phyloP scores from a whole-genome alignment of 30 jellyfish, hydroid and myxozoan species.

The Rhopilema esculentum region DNA sequence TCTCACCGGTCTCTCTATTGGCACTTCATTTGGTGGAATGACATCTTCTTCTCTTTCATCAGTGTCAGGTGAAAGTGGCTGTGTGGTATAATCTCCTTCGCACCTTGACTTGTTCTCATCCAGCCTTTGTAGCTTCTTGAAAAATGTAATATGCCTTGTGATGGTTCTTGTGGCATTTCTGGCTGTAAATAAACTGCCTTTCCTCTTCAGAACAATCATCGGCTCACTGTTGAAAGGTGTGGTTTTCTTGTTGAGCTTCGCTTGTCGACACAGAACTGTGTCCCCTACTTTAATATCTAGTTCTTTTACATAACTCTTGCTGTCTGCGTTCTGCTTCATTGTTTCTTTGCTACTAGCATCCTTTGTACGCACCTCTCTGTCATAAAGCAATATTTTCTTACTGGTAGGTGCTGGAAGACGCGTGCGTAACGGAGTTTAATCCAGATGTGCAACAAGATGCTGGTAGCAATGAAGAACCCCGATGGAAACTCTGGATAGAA shows the following conservation, averaged over 20 bases:
- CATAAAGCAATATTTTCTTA: constrained; percentile 15
- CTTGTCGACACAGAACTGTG: constrained; percentile 21
- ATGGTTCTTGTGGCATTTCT: constrained; percentile 35
- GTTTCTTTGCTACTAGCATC: constrained; percentile 22
- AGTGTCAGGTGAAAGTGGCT: constrained; percentile 29
- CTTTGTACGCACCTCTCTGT: constrained; percentile 18
- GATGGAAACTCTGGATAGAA: no score
- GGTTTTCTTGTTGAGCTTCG: constrained; percentile 25
- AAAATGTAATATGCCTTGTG: constrained; percentile 21
- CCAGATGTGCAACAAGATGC: no score
- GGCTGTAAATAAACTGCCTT: constrained; percentile 18
- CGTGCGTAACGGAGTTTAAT: no score
- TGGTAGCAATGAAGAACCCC: no score
- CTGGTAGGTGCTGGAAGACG: constrained; percentile 19
- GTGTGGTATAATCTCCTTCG: constrained; percentile 14
- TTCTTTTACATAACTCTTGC: constrained; percentile 13
- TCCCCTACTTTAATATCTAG: constrained; percentile 26
- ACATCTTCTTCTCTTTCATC: constrained; percentile 1
- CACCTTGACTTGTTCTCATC: constrained; percentile 22
- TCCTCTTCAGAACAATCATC: constrained; percentile 8
- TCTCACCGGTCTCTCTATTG: constrained; percentile 15
- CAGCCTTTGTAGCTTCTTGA: constrained; percentile 35
- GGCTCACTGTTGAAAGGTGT: constrained; percentile 35
- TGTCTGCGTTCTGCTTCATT: constrained; percentile 42
- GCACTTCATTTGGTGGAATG: constrained; percentile 1